A percentile compares a stretch with the other conserved stretches of the same genome.
These are phyloP conservation scores for Diarsia dahlii DNA, from an alignment of 2,888 invertebrate species.

Conservation along the genomic window DNA sequence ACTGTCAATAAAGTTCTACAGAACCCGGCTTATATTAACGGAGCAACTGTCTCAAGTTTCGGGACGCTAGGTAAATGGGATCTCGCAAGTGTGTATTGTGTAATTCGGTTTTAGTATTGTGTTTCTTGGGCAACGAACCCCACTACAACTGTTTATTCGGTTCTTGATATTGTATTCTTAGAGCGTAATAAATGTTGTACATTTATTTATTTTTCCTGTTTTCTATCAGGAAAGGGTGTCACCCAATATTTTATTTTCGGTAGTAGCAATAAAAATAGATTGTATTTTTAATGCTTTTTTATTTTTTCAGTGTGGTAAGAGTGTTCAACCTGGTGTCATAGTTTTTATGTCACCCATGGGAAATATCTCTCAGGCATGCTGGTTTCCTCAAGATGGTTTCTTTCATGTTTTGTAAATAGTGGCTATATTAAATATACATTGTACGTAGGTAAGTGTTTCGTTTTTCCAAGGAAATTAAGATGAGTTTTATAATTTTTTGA, in stretches of 20 bases:
- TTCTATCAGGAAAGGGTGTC: neutral
- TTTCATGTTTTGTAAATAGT: too few species aligned
- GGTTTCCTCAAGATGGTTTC: too few species aligned
- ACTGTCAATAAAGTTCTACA: neutral
- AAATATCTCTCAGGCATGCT: too few species aligned
- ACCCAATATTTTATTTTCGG: neutral
- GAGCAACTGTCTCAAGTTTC: constrained; percentile 7
- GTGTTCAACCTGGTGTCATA: too few species aligned
- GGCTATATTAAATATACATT: too few species aligned
- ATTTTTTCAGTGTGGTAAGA: too few species aligned
- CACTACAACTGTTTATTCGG: constrained; percentile 20
- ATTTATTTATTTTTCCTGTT: constrained; percentile 14
- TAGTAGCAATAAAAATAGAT: neutral
- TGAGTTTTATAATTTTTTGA: neutral
- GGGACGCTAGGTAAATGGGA: constrained; percentile 1
- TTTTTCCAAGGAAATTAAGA: neutral
- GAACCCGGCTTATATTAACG: constrained; percentile 6
- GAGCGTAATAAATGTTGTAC: constrained; percentile 14
- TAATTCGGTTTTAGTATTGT: constrained; percentile 32
- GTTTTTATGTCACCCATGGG: too few species aligned
- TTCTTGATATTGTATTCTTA: constrained; percentile 12
- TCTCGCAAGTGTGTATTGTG: constrained; percentile 21
- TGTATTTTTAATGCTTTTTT: neutral
- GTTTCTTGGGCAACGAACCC: constrained; percentile 24
- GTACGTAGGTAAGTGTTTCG: too few species aligned